A percentile compares a stretch with the other conserved stretches of the same genome.
These are phyloP conservation scores for Tetrax tetrax DNA, from an alignment of 2,113 vertebrate species.

Conservation along the genomic window DNA sequence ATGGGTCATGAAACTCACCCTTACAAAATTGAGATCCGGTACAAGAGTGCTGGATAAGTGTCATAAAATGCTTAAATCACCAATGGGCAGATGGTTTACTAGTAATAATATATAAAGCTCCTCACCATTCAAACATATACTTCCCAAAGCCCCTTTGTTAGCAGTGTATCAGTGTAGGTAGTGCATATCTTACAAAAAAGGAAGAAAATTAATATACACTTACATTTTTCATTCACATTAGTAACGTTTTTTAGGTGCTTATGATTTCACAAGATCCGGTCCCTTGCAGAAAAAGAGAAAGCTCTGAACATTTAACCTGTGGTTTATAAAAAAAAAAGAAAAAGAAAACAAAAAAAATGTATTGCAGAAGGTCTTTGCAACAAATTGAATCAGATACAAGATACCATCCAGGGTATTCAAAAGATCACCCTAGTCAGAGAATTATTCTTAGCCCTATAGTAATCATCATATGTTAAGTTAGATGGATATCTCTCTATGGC, in stretches of 20 bases:
- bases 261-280: neutral
- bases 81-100: neutral
- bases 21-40: neutral
- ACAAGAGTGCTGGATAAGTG: neutral
- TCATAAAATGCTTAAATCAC: neutral
- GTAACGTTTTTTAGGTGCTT: neutral
- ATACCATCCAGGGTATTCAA: neutral
- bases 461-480: neutral
- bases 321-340: neutral
- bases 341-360: no score
- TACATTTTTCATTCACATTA: neutral
- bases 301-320: neutral
- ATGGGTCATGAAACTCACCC: neutral
- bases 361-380: neutral
- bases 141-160: neutral
- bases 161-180: neutral
- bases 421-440: neutral
- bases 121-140: neutral
- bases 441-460: conserved; percentile 33
- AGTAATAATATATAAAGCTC: neutral
- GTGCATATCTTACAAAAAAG: neutral
- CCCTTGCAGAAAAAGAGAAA: neutral
- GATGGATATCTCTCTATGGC: neutral
- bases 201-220: neutral
- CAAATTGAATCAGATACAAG: neutral